Evolutionary conservation across 1,140 invertebrate species (phyloP).

Genomic region (Euura lappo): DNA sequence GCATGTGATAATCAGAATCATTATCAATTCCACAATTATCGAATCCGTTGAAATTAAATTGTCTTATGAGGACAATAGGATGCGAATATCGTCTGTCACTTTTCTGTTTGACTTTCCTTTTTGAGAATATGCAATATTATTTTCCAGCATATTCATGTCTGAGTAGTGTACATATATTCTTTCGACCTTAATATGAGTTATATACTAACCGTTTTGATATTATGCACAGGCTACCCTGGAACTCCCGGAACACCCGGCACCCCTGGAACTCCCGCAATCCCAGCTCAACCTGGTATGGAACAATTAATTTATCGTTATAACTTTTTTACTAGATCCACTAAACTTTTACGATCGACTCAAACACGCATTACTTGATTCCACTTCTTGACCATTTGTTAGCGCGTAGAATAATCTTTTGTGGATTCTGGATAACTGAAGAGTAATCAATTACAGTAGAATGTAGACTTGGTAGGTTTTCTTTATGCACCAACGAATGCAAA

Average conservation of each 20-base stretch:
- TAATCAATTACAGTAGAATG: no score
- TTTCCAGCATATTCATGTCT: not conserved
- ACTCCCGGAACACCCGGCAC: constrained; percentile 17
- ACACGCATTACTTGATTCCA: no score
- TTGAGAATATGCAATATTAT: no score
- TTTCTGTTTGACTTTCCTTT: no score
- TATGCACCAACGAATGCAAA: no score
- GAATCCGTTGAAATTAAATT: constrained; percentile 8
- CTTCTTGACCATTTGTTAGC: no score
- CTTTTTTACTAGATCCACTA: no score
- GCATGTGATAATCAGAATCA: not conserved
- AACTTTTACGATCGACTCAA: no score
- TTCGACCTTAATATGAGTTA: constrained; percentile 23
- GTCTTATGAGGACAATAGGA: not conserved
- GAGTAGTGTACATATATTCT: constrained; percentile 32
- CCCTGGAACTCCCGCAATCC: constrained; percentile 8
- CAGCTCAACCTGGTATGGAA: constrained; percentile 12
- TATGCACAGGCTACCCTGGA: constrained; percentile 18
- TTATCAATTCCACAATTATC: constrained; percentile 23
- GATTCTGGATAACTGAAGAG: no score
- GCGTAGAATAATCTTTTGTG: no score
- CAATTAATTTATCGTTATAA: no score
- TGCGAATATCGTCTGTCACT: not conserved
- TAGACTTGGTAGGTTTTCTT: no score
- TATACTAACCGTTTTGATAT: constrained; percentile 23